These are phyloP conservation scores for Pycnonotus jocosus DNA, from an alignment of 2,113 vertebrate genomes.

Conservation along the genomic window DNA sequence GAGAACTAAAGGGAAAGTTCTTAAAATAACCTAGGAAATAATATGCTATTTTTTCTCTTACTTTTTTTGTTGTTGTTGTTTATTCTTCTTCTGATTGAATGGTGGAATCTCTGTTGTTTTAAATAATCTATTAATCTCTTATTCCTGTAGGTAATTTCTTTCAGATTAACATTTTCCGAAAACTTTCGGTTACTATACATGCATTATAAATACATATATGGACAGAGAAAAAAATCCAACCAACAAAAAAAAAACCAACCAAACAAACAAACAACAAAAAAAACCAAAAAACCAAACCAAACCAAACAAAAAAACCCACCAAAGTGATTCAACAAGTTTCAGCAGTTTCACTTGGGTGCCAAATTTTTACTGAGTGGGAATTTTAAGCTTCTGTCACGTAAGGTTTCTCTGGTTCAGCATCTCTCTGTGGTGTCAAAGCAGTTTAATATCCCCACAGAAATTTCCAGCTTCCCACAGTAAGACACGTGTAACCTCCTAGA, in stretches of 20 bases:
- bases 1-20: neutral
- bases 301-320: neutral
- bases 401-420: neutral
- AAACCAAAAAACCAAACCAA: too few species aligned
- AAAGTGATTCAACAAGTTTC: neutral
- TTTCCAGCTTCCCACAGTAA: neutral
- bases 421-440: neutral
- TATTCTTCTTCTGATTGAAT: neutral
- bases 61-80: neutral
- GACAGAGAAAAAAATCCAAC: neutral
- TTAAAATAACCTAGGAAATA: neutral
- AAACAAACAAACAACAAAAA: too few species aligned
- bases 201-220: neutral
- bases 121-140: neutral
- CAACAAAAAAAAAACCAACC: neutral
- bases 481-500: neutral
- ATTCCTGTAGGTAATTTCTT: neutral
- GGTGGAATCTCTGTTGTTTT: neutral
- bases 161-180: neutral
- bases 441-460: neutral
- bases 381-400: constrained; percentile 7
- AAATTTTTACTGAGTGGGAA: neutral
- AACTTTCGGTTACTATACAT: neutral
- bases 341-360: neutral
- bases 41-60: neutral